Base-by-base conservation (phyloP, 92 coral and sea anemone species). In the Palythoa heliodiscus region DNA sequence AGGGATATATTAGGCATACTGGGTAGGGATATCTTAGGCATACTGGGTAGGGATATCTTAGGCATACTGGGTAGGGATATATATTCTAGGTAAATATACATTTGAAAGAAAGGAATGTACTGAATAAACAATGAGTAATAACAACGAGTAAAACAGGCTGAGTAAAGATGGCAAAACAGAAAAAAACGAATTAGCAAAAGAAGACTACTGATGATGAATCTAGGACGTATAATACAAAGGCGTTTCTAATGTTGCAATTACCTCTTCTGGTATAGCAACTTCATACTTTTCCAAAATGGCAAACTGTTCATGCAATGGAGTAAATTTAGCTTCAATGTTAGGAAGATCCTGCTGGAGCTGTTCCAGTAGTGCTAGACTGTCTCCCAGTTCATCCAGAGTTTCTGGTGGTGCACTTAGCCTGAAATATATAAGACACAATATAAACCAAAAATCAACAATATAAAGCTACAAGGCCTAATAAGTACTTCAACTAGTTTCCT, bases 321-420 rank as follows among this genome's bases (percentile, higher is more conserved):
- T 89, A 87, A 97, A 97, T 71, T 95, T 93, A 35, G 99, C 99
- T 78, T 97, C 99, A 54, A 97, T 97, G 77, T 93, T 97, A 43
- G 90, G 40, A 78, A 97, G 86, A 81, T 97, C 99, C 77, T 95
- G 93, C 78, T 97, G 99, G 15, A 97, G 95, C 77, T 93, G 95
- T 55, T 97, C 99, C 29, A 97, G 73, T 20, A 97, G 89, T 16
- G 94, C 76, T 17, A 97, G 94, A 77, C 99, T 97, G 37, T 95
- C 98, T 39, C 99, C 99, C 35, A 97, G 91, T 78, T 97, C 93
- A 75, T 97, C 99, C 84, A 97, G 89, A 64, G 92, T 93, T 86
- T 97, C 99, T 78, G 99, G 99, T 70, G 99, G 99, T 12, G 99
- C 89, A 78, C 99, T 94, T 81, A 97, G 88, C 68, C 99, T 96